Evolutionary conservation across 1,140 invertebrate species (phyloP), one percentile per base, ranked within the genome.

Genomic region (Lasioglossum baleicum): DNA sequence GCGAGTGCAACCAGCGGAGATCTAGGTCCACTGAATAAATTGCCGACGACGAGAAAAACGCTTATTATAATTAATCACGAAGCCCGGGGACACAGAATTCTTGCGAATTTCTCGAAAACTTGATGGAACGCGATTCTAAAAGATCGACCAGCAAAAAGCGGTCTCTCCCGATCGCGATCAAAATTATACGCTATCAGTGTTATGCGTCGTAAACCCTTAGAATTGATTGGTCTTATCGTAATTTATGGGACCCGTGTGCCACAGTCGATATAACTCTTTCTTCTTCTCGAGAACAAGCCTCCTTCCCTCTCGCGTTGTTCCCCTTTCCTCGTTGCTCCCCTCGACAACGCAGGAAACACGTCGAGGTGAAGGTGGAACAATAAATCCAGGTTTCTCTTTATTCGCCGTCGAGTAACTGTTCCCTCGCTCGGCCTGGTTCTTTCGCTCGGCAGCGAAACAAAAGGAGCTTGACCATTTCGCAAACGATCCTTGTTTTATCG

Each of bases 131-230:
- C 44, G 44, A 48, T 13, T 48, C 44, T 48, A n/a, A 58, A n/a
- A n/a, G 20, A 60, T 2, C 7, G 20, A 0, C 15, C 5, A 5
- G 51, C 15, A 5, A 20, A 5, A 20, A 26, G 22, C 22, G 7
- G 35, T 35, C 35, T 69, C 73, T 60, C n/a, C n/a, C 42, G 64
- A 63, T 66, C 60, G 35, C 56, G 72, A 78, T 78, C 72, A 78
- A 82, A 86, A 88, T 88, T 85, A 87, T 82, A 88, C 79, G 86
- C 81, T 88, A 88, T 88, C 87, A 87, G 85, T 75, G 75, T 83
- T 87, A 81, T 75, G 20, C 66, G 70, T 75, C 75, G 66, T 87
- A 85, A 87, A 87, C 75, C 78, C 83, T 66, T 48, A 76, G 83
- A n/a, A 85, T 85, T 85, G 74, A 80, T 87, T 88, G 71, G 83